Conservation (phyloP, 2,888 invertebrate genomes). For the Antheraea yamamai region DNA sequence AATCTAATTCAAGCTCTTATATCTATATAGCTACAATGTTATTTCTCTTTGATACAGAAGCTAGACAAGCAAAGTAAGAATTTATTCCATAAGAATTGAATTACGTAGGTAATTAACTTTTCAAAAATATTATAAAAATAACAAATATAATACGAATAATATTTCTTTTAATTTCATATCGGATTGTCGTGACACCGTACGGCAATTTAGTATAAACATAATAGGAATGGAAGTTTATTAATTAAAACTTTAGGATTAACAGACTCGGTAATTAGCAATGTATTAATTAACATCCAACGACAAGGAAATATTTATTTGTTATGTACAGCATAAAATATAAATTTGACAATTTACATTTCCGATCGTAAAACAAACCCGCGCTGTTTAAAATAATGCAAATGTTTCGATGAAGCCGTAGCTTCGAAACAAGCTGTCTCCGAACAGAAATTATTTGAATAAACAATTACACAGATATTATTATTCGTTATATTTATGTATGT, state of each 20-base stretch:
- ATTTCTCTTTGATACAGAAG: no score
- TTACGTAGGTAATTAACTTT: no score
- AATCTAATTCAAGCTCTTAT: no score
- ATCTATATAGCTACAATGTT: no score
- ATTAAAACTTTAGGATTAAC: no score
- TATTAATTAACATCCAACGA: background rate
- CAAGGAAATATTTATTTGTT: background rate
- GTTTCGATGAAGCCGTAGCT: background rate
- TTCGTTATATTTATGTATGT: background rate
- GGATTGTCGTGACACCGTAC: background rate
- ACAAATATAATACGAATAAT: no score
- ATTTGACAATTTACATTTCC: background rate
- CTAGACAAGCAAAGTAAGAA: no score
- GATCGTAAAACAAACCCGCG: background rate
- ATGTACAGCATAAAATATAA: background rate
- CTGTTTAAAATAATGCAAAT: conserved; percentile 2
- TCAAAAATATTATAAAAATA: no score
- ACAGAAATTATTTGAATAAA: conserved; percentile 8
- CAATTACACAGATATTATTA: background rate
- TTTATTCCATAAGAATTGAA: no score
- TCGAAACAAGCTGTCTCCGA: background rate
- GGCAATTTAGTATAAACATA: background rate
- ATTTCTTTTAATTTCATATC: no score
- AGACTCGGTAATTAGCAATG: background rate
- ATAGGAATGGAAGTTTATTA: no score